phyloP scores from a whole-genome alignment of 2,113 vertebrate genomes.

The Triplophysa tibetana region DNA sequence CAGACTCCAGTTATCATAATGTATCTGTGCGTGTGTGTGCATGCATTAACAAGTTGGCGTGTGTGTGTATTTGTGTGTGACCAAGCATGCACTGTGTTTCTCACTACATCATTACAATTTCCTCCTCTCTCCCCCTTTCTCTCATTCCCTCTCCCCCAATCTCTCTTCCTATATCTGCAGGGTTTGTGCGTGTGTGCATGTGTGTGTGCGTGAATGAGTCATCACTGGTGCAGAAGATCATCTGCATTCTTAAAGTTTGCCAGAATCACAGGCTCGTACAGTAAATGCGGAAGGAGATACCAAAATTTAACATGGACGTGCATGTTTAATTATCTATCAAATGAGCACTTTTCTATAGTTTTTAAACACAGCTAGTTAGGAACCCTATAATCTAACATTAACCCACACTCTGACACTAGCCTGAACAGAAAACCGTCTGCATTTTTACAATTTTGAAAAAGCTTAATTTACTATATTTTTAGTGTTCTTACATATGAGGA shows the following conservation, averaged over 20 bases:
- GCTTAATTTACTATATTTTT: no score
- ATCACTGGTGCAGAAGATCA: slow-evolving; percentile 67
- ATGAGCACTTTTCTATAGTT: no score
- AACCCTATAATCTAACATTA: no score
- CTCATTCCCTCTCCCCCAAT: not conserved
- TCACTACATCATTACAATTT: slow-evolving; percentile 23
- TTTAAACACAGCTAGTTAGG: no score
- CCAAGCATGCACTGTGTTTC: slow-evolving; percentile 21
- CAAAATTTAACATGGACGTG: not conserved
- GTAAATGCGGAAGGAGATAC: not conserved
- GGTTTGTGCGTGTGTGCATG: slow-evolving; percentile 26
- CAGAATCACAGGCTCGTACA: slow-evolving; percentile 16
- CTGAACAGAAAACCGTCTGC: no score
- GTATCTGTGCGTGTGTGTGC: slow-evolving; percentile 10
- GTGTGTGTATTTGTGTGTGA: not conserved
- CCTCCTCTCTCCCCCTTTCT: slow-evolving; percentile 12
- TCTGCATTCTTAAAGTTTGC: slow-evolving; percentile 42
- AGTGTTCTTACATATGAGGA: no score
- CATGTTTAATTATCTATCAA: not conserved
- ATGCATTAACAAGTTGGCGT: slow-evolving; percentile 6
- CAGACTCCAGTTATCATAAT: slow-evolving; percentile 25
- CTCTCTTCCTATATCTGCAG: slow-evolving; percentile 12
- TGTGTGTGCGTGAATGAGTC: slow-evolving; percentile 72
- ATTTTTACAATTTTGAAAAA: no score
- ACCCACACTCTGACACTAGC: no score